These are phyloP conservation scores for Ctenomys sociabilis DNA, from an alignment of 2,113 vertebrate genomes.

Conservation along the genomic window DNA sequence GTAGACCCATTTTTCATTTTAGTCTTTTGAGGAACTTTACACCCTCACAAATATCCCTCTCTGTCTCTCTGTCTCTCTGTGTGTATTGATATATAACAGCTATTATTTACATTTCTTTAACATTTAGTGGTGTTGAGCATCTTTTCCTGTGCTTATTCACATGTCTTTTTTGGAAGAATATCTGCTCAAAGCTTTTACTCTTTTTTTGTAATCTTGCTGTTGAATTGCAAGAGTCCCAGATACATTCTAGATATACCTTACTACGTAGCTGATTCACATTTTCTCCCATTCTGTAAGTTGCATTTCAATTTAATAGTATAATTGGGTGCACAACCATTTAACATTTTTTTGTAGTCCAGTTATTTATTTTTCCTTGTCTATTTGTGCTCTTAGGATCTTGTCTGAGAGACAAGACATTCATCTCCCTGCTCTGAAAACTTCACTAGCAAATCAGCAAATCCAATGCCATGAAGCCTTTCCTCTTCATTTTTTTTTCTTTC, in stretches of 20 bases:
- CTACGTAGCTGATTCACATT: neutral
- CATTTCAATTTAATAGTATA: neutral
- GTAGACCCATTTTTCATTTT: no score
- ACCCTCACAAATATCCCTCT: neutral
- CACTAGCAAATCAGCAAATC: no score
- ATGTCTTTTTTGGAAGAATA: neutral
- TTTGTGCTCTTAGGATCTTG: neutral
- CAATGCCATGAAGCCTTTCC: neutral
- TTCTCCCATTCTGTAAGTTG: neutral
- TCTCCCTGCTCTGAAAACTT: no score
- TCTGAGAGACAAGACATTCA: no score
- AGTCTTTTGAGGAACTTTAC: neutral
- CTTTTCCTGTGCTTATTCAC: neutral
- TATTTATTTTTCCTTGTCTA: neutral
- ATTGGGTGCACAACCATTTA: neutral
- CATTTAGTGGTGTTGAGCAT: neutral
- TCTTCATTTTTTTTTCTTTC: neutral
- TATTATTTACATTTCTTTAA: neutral
- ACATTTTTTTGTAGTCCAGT: neutral
- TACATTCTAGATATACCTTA: neutral
- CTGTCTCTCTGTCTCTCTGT: neutral
- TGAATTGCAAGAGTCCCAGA: neutral
- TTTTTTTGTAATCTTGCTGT: neutral
- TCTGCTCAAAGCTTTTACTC: neutral
- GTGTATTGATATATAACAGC: no score